Base-by-base conservation (phyloP, 2,888 invertebrate species). In the Pelosia muscerda region DNA sequence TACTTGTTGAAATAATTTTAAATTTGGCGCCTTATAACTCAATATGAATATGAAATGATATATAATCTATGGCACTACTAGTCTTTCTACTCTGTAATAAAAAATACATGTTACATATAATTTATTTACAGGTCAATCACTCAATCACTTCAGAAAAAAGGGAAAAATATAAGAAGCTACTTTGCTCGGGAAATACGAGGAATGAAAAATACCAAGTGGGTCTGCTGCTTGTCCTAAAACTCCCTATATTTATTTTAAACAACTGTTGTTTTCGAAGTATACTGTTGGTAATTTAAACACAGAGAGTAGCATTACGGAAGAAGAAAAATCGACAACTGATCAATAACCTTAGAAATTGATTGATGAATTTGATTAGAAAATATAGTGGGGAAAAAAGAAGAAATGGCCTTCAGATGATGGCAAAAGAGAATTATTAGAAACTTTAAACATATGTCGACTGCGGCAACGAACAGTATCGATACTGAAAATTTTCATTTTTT, bases 181-280 rank as follows among this genome's bases (percentile, higher is more conserved):
- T 76, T 76, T 72, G 25, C 71, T 31, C 65, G 73, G 71, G 74
- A 76, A 71, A 25, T 73, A 73, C 73, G 69, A 73, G 70, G 73
- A 63, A 10, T 76, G 34, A 76, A 72, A 72, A 68, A 71, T 72
- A 69, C 68, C 25, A 66, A 34, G 34, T 34, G 34, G 34, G 34
- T 34, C 34, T 34, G 34, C 34, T 34, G 34, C 3, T 34, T 34
- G 13, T 34, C 34, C 11, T 34, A 73, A 76, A 73, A 67, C 69
- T 69, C 69, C 72, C 63, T 74, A 73, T 67, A 72, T 74, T 68
- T 73, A 76, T 74, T 74, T 42, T 53, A 71, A 74, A 28, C 66
- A 69, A 68, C 71, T 73, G 69, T 72, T 74, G 54, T 74, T 76
- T 74, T 69, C 73, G 62, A 74, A 74, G 65, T 66, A 71, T 72